phyloP scores from a whole-genome alignment of 1,140 invertebrate genomes.

The Paraescarpia echinospica region DNA sequence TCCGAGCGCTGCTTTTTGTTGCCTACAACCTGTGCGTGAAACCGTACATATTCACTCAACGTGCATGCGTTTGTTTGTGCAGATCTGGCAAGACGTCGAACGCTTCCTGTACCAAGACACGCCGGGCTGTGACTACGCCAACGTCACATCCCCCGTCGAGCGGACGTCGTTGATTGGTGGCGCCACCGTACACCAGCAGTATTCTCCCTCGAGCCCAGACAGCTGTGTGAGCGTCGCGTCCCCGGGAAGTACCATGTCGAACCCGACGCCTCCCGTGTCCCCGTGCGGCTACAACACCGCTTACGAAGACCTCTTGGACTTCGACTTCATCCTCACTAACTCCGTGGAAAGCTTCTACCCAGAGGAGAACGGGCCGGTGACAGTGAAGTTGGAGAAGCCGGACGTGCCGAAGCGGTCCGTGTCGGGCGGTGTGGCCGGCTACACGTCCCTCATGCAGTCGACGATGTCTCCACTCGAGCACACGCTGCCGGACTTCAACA shows the following conservation, averaged over 20 bases:
- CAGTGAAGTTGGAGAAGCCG: slow-evolving; percentile 9
- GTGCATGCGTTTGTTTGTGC: slow-evolving; percentile 5
- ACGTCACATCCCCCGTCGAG: slow-evolving; percentile 11
- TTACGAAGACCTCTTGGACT: slow-evolving; percentile 53
- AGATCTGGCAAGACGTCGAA: slow-evolving; percentile 53
- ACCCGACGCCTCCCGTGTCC: slow-evolving; percentile 25
- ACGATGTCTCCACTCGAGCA: neutral
- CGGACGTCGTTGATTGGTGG: neutral
- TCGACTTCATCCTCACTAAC: slow-evolving; percentile 56
- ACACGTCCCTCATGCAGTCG: slow-evolving; percentile 37
- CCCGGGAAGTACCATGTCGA: slow-evolving; percentile 21
- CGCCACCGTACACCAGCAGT: neutral
- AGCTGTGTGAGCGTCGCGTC: neutral
- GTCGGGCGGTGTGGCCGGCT: slow-evolving; percentile 30
- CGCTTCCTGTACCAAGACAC: slow-evolving; percentile 49
- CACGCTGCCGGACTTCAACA: slow-evolving; percentile 52
- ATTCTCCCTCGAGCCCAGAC: slow-evolving; percentile 6
- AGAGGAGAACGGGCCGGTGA: slow-evolving; percentile 35
- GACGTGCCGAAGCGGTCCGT: slow-evolving; percentile 37
- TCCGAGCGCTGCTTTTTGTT: too few relatives aligned
- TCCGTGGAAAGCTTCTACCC: slow-evolving; percentile 41
- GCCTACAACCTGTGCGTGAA: too few relatives aligned
- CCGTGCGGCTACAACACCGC: slow-evolving; percentile 14
- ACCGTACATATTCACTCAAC: neutral
- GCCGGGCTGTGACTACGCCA: slow-evolving; percentile 20